Base-by-base conservation (phyloP, 2,888 invertebrate species). In the Steromphala cineraria region DNA sequence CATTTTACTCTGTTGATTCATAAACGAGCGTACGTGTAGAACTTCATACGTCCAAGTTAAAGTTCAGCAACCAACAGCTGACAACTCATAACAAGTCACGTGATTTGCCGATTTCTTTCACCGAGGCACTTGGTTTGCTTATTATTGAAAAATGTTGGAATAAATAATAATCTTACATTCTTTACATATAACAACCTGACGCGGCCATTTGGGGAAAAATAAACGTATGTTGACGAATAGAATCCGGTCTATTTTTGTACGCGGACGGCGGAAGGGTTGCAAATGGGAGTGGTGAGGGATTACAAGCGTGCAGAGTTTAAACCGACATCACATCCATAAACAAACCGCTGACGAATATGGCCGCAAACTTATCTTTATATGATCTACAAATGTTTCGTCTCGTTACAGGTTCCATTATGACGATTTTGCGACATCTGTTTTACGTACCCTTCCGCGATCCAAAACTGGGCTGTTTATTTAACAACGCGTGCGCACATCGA, bases 361-460 rank as follows among this genome's bases (percentile, higher is more conserved):
- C 71, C 15, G 31, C n/a, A 31, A 13, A 53, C 62, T 46, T 56
- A 46, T 40, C 78, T 67, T 56, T 31, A 40, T 78, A 62, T 46
- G 78, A 40, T 46, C 53, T 79, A 62, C 79, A 79, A 67, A 24
- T 67, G 79, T 52, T 79, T 46, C 53, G 28, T 62, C 24, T 79
- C 67, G 67, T 67, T 67, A 79, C 21, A 46, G 71, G 67, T 67
- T 79, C 71, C 55, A 79, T 79, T 79, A 52, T 79, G 79, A 71
- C 79, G 53, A 79, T 24, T 79, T 67, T 67, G 28, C 46, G 40
- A 52, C 79, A 79, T 67, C 71, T 79, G 79, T 67, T 52, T 79
- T 53, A 46, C 71, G 71, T 71, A 71, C 15, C 36, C 71, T 31
- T 36, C 71, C 71, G 71, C 71, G 28, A 71, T 71, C 40, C 36